phyloP scores from a whole-genome alignment of 2,888 invertebrate species.

The Laothoe populi region DNA sequence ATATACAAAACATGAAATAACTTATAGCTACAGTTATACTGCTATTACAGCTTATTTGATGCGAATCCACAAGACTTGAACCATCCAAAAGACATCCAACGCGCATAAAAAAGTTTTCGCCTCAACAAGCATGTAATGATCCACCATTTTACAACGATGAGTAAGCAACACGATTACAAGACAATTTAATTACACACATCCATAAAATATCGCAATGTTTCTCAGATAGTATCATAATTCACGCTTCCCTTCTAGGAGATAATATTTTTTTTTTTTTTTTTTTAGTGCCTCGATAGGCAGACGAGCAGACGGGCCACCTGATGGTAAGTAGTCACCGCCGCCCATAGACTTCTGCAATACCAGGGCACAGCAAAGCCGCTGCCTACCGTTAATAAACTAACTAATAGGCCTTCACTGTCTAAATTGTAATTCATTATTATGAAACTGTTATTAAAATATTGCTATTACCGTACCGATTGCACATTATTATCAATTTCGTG shows the following conservation, averaged over 20 bases:
- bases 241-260: constrained; percentile 13
- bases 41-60: no score
- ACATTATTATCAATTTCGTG: constrained; percentile 13
- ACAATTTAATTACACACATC: constrained; percentile 8
- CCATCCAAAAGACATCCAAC: background rate
- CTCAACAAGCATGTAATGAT: no score
- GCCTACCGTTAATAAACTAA: no score
- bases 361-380: no score
- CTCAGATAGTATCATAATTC: constrained; percentile 1
- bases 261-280: constrained; percentile 33
- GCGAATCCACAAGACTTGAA: no score
- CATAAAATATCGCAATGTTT: constrained; percentile 15
- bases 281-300: no score
- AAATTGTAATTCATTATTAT: constrained; percentile 6
- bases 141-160: background rate
- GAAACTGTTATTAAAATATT: constrained; percentile 12
- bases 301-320: no score
- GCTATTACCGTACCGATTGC: constrained; percentile 11
- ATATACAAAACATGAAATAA: no score
- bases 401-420: constrained; percentile 33
- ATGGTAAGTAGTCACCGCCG: no score
- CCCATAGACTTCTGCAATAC: no score
- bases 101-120: no score
- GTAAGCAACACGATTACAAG: background rate
- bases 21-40: no score